Conservation (phyloP, 2,797 vertebrate species). For the Sylvia borin region DNA sequence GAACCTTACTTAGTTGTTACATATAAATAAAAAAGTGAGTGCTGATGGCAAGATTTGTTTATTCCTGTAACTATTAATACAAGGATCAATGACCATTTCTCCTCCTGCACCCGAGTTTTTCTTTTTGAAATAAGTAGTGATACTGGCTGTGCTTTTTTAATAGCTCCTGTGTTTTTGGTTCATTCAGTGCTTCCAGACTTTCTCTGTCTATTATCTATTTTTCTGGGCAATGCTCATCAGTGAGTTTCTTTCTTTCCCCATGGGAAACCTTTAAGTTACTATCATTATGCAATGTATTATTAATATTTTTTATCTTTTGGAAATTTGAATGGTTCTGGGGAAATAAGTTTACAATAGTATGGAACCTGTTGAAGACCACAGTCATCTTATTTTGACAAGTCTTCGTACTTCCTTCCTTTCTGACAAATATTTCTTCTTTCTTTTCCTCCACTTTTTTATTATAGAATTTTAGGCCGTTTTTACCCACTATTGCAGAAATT, state of each 20-base stretch:
- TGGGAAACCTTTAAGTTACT: neutral
- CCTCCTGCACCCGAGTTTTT: neutral
- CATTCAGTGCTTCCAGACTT: neutral
- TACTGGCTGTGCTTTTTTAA: neutral
- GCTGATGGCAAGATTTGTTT: neutral
- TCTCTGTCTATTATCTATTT: neutral
- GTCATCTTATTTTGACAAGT: neutral
- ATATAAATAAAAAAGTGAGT: neutral
- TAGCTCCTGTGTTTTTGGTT: neutral
- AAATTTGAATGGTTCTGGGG: neutral
- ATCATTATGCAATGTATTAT: neutral
- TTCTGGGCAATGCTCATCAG: fast-evolving
- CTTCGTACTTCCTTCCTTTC: neutral
- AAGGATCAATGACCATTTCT: neutral
- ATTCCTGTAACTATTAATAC: neutral
- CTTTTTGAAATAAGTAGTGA: neutral
- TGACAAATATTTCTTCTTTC: neutral
- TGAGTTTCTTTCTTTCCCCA: neutral
- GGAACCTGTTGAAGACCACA: neutral
- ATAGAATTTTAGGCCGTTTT: neutral
- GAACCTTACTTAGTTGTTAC: neutral
- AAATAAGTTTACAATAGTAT: neutral
- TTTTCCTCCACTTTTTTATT: neutral
- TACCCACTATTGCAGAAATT: neutral
- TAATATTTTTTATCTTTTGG: neutral